Conservation (phyloP, 2,888 invertebrate genomes). For the Sarcophaga rosellei region DNA sequence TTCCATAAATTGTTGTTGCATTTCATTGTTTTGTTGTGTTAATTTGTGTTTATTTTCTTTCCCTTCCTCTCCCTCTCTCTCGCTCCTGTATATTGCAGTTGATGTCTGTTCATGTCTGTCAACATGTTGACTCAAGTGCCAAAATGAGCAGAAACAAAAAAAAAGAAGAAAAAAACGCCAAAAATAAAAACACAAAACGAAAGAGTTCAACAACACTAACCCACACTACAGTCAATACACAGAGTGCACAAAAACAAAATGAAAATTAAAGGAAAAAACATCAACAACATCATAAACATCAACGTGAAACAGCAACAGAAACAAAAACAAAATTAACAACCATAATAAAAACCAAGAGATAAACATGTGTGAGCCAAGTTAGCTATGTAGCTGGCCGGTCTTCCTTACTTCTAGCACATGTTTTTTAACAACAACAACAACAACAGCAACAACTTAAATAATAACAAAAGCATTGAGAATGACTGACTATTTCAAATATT, state of each 20-base stretch:
- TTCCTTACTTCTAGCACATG: conserved; percentile 45
- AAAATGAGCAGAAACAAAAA: conserved; percentile 21
- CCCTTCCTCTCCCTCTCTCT: background rate
- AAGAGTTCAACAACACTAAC: background rate
- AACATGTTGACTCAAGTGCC: conserved; percentile 56
- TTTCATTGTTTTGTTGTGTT: background rate
- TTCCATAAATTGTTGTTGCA: conserved; percentile 25
- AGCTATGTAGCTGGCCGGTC: too few species aligned
- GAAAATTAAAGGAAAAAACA: conserved; percentile 16
- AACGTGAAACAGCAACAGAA: conserved; percentile 7
- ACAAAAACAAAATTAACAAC: conserved; percentile 4
- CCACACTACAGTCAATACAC: conserved; percentile 6
- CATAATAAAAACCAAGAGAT: too few species aligned
- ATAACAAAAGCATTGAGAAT: conserved; percentile 15
- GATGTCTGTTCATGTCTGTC: conserved; percentile 40
- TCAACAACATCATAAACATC: conserved; percentile 16
- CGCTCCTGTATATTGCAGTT: background rate
- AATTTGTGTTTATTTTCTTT: background rate
- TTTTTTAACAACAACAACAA: conserved; percentile 51
- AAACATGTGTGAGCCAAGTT: conserved; percentile 44
- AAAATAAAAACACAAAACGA: conserved; percentile 13
- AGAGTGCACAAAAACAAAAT: conserved; percentile 26
- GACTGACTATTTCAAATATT: conserved; percentile 28
- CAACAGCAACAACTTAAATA: conserved; percentile 41
- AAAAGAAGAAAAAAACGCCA: background rate